A percentile compares a stretch with the other conserved stretches of the same genome.
These are phyloP conservation scores for Aspiorhynchus laticeps DNA, from an alignment of 2,113 vertebrate genomes.

Conservation along the genomic window DNA sequence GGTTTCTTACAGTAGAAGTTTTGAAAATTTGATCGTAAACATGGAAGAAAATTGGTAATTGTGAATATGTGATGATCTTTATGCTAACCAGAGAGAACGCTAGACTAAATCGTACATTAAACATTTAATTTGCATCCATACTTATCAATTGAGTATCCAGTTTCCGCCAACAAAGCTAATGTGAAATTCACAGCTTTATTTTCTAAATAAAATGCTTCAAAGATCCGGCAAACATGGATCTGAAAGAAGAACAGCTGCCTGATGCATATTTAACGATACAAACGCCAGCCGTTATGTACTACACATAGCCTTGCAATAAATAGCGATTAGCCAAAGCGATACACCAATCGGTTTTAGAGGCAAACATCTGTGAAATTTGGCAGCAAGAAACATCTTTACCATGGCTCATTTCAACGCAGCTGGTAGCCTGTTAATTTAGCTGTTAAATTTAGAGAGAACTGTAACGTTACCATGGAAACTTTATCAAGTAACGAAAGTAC, in stretches of 20 bases:
- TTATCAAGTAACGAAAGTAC: neutral
- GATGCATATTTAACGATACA: conserved; percentile 6
- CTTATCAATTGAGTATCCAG: neutral
- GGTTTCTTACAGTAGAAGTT: neutral
- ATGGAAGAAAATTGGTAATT: neutral
- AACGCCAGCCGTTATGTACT: neutral
- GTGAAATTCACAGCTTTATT: conserved; percentile 27
- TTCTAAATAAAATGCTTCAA: conserved; percentile 13
- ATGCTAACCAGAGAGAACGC: neutral
- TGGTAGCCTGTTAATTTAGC: neutral
- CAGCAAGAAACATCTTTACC: conserved; percentile 16
- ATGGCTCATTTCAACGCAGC: conserved; percentile 16
- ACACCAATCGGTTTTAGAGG: conserved; percentile 2
- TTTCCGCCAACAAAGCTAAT: neutral
- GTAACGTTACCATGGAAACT: neutral
- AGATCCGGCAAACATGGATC: neutral
- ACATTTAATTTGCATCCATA: neutral
- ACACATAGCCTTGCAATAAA: conserved; percentile 2
- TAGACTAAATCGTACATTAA: neutral
- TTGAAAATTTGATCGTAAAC: neutral
- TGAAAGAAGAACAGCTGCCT: conserved; percentile 27
- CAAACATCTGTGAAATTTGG: conserved; percentile 32
- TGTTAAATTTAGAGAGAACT: conserved; percentile 23
- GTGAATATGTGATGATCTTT: neutral
- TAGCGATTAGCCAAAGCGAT: conserved; percentile 11